Percentiles rank a stretch among this genome's conserved stretches.
phyloP scores from a whole-genome alignment of 2,888 invertebrate genomes.

The Lypha dubia region DNA sequence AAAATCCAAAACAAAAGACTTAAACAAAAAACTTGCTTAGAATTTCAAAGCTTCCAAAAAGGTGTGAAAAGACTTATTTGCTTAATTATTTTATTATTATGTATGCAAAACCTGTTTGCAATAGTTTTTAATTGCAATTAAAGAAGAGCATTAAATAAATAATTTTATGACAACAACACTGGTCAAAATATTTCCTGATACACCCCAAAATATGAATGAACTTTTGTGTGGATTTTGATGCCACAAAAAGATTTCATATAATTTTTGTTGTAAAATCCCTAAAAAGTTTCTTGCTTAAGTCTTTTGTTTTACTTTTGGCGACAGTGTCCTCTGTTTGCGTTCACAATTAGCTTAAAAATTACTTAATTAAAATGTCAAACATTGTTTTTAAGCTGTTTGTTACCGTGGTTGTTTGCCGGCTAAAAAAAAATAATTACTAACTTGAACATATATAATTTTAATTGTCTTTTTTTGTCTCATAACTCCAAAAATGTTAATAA shows the following conservation, averaged over 20 bases:
- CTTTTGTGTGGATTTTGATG: background rate
- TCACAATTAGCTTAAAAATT: background rate
- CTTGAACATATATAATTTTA: constrained; percentile 26
- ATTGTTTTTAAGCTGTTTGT: constrained; percentile 15
- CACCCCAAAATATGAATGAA: background rate
- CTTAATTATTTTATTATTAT: background rate
- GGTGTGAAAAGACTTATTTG: background rate
- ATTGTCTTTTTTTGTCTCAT: constrained; percentile 11
- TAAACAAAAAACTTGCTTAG: constrained; percentile 21
- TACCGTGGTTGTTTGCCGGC: no score
- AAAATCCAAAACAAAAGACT: constrained; percentile 29
- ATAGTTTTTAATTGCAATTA: constrained; percentile 13
- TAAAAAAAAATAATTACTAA: background rate
- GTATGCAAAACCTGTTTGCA: background rate
- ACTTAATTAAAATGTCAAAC: constrained; percentile 18
- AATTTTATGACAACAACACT: background rate
- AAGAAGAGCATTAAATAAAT: background rate
- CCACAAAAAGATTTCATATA: background rate
- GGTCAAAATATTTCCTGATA: background rate
- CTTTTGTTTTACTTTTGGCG: background rate
- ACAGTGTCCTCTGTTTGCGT: background rate
- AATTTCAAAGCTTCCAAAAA: background rate
- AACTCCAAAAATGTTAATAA: background rate
- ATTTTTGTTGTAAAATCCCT: background rate
- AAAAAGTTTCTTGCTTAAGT: background rate